Percentiles rank a stretch among this genome's conserved stretches.
Conservation (phyloP, 2,797 vertebrate species). For the Halcyon leucocephala region DNA sequence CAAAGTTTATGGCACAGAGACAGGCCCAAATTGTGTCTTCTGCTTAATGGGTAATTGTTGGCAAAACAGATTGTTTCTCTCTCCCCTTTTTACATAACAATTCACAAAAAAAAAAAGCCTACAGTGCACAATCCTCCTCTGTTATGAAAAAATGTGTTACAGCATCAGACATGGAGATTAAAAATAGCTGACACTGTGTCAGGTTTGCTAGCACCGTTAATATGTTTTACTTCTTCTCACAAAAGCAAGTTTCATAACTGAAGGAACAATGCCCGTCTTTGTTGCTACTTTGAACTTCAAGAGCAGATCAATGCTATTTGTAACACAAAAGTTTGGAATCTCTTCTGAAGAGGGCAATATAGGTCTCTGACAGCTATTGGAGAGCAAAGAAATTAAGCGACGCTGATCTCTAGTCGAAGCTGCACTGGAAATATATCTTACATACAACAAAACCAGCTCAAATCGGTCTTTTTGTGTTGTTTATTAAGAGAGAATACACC, state of each 20-base stretch:
- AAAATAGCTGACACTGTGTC: not conserved
- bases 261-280: not conserved
- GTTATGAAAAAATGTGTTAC: not conserved
- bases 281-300: not conserved
- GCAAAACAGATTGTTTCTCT: not conserved
- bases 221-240: not conserved
- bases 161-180: not conserved
- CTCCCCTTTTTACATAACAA: not conserved
- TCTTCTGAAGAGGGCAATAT: not conserved
- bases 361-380: not conserved
- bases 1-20: not conserved
- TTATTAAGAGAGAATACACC: not conserved
- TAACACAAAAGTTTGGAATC: not conserved
- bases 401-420: not conserved
- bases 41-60: not conserved
- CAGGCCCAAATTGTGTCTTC: not conserved
- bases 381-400: not conserved
- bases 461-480: not conserved
- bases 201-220: not conserved
- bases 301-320: not conserved
- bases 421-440: not conserved
- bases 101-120: not conserved
- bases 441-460: not conserved
- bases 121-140: not conserved
- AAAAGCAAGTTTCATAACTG: not conserved